Evolutionary conservation across 2,113 vertebrate species (phyloP).

Genomic region (Cricetomys ansorgei): DNA sequence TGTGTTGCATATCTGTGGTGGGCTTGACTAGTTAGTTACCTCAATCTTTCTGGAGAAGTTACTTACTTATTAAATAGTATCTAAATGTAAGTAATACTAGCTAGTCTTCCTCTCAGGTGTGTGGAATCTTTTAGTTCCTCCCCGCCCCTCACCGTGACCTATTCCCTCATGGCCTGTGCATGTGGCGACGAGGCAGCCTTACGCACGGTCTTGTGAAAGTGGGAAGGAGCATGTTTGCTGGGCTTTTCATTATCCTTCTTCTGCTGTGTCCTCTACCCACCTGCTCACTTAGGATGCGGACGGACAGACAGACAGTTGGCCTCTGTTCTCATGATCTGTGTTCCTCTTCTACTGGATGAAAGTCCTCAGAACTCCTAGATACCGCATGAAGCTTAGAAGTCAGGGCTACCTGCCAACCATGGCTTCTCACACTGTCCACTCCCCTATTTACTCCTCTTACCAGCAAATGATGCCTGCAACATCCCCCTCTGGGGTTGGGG

Average conservation of each 20-base stretch:
- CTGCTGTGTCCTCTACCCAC: not conserved
- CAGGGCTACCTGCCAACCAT: not conserved
- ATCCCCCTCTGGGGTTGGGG: not conserved
- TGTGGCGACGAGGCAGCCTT: not conserved
- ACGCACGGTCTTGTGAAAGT: not conserved
- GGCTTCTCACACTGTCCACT: not conserved
- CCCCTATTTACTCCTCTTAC: fast-evolving
- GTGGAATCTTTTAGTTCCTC: not conserved
- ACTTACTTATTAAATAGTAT: not conserved
- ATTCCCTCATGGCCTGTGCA: not conserved
- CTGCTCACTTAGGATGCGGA: not conserved
- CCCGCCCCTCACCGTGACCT: not conserved
- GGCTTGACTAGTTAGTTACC: not conserved
- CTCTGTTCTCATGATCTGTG: not conserved
- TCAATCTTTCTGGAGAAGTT: not conserved
- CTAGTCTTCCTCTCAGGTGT: not conserved
- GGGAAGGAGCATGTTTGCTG: not conserved
- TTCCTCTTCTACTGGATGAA: not conserved
- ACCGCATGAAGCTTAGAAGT: too few relatives aligned
- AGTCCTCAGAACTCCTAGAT: not conserved
- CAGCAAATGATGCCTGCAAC: not conserved
- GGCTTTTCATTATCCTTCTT: not conserved
- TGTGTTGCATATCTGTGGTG: not conserved
- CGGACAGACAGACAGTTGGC: too few relatives aligned
- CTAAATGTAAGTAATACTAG: not conserved